phyloP scores from a whole-genome alignment of 2,113 vertebrate genomes.

The Onychorhynchus coronatus region DNA sequence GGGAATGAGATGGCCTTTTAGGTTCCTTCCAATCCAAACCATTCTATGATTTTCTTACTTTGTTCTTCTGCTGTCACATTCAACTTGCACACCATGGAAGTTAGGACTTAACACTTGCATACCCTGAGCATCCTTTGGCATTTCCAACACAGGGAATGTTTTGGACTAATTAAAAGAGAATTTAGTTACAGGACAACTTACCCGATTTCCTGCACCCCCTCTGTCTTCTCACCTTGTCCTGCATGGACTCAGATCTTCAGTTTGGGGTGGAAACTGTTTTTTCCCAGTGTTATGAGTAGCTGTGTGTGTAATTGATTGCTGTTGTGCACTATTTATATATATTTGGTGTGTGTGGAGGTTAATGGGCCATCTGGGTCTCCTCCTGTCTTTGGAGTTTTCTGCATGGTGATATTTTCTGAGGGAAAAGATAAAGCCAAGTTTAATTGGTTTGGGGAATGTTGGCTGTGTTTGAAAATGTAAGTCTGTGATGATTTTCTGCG shows the following conservation, averaged over 20 bases:
- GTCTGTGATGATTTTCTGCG: background rate
- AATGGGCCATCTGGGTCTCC: background rate
- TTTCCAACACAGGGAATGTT: accelerated
- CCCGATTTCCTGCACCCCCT: background rate
- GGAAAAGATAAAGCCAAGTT: background rate
- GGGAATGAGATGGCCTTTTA: background rate
- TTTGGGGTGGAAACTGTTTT: background rate
- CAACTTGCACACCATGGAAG: background rate
- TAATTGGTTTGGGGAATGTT: background rate
- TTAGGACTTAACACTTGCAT: background rate
- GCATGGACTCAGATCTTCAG: background rate
- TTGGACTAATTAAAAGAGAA: background rate
- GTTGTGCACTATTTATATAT: background rate
- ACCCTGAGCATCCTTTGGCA: background rate
- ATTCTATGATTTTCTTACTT: background rate
- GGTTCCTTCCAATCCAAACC: background rate
- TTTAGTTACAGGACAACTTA: background rate
- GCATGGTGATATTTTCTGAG: background rate
- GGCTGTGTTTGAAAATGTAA: background rate
- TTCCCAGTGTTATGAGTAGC: background rate
- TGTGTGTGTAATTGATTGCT: background rate
- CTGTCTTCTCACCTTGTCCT: accelerated
- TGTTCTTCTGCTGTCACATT: background rate
- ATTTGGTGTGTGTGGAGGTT: background rate
- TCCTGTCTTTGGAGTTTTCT: background rate